Evolutionary conservation across 2,888 invertebrate species (phyloP).

Genomic region (Mallateleia sp.): DNA sequence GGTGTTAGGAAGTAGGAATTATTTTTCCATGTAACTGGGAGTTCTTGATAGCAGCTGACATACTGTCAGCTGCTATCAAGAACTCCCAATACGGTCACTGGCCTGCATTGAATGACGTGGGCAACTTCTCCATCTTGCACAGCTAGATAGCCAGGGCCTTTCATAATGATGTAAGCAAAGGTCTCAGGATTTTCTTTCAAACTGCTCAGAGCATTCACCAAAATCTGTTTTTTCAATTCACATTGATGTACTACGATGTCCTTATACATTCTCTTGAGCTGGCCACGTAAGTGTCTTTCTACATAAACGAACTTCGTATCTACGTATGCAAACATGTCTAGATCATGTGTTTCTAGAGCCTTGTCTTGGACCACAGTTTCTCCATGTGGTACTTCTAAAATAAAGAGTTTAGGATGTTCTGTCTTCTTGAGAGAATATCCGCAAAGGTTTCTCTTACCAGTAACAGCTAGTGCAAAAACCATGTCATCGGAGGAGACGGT

Average conservation of each 20-base stretch:
- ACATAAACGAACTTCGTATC: constrained; percentile 82
- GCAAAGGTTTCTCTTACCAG: background rate
- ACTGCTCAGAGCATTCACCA: constrained; percentile 78
- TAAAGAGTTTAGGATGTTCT: constrained; percentile 60
- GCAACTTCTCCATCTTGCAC: constrained; percentile 80
- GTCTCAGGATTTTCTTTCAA: constrained; percentile 79
- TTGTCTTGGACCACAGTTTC: background rate
- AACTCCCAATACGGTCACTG: constrained; percentile 54
- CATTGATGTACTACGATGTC: constrained; percentile 80
- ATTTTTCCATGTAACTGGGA: constrained; percentile 11
- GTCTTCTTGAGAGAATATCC: constrained; percentile 31
- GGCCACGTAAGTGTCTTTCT: constrained; percentile 78
- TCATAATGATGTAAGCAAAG: constrained; percentile 78
- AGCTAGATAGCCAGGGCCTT: constrained; percentile 80
- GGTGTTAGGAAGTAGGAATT: constrained; percentile 76
- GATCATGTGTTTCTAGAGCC: constrained; percentile 16
- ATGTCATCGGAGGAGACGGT: constrained; percentile 39
- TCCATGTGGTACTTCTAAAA: constrained; percentile 17
- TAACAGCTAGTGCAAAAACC: constrained; percentile 67
- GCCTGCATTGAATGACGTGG: constrained; percentile 82
- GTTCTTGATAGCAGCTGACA: constrained; percentile 75
- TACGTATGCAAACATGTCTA: constrained; percentile 76
- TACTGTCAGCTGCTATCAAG: too few species aligned
- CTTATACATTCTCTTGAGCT: constrained; percentile 68
- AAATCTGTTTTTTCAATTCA: constrained; percentile 77